Evolutionary conservation across 2,888 invertebrate genomes (phyloP).

Genomic region (Drosophila koepferae): DNA sequence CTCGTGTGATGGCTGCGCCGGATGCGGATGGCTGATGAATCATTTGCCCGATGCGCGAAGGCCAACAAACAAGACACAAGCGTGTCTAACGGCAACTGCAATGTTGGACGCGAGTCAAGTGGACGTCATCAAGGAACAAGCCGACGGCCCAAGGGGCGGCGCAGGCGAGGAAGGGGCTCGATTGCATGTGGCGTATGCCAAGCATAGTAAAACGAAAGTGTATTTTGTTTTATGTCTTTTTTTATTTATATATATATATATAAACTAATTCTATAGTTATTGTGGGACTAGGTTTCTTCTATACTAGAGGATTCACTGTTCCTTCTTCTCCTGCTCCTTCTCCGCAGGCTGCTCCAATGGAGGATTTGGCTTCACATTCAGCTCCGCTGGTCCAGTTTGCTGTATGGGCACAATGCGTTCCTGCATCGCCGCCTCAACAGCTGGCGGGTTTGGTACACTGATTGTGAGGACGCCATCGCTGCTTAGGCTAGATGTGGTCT

Average conservation of each 20-base stretch:
- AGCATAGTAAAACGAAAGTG: slow-evolving; percentile 39
- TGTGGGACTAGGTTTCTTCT: background rate
- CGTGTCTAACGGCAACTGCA: slow-evolving; percentile 27
- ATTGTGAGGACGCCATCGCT: slow-evolving; percentile 90
- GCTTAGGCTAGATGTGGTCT: slow-evolving; percentile 90
- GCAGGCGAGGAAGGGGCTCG: background rate
- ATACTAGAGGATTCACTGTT: background rate
- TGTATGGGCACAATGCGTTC: slow-evolving; percentile 88
- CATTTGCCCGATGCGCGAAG: slow-evolving; percentile 70
- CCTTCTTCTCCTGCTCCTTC: slow-evolving; percentile 5
- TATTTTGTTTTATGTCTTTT: slow-evolving; percentile 15
- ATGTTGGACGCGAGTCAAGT: slow-evolving; percentile 54
- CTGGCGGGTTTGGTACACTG: slow-evolving; percentile 87
- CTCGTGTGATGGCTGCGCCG: slow-evolving; percentile 53
- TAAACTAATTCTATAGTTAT: slow-evolving; percentile 2
- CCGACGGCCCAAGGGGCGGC: background rate
- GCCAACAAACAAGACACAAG: slow-evolving; percentile 53
- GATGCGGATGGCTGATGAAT: slow-evolving; percentile 67
- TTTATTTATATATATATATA: slow-evolving; percentile 3
- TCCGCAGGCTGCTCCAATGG: slow-evolving; percentile 11
- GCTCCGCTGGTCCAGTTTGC: slow-evolving; percentile 86
- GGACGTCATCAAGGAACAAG: slow-evolving; percentile 41
- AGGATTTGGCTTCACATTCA: slow-evolving; percentile 35
- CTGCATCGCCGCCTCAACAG: slow-evolving; percentile 74
- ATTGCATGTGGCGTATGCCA: slow-evolving; percentile 42